A percentile compares a stretch with the other conserved stretches of the same genome.
Evolutionary conservation across 92 coral and sea anemone species (phyloP).

Genomic region (Epizoanthus ramosus): DNA sequence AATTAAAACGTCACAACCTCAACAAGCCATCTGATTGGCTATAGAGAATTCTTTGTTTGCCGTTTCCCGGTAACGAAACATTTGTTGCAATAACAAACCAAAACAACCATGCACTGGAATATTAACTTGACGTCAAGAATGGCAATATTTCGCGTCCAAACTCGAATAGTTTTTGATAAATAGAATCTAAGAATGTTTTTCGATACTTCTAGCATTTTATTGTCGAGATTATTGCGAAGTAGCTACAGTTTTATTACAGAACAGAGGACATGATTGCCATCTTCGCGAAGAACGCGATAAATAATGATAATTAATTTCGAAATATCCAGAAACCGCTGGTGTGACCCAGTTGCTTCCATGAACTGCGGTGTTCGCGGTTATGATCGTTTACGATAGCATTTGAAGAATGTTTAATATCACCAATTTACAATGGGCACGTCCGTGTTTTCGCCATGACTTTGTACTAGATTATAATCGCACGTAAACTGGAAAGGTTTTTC

Average conservation of each 20-base stretch:
- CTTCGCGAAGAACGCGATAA: neutral
- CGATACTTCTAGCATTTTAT: neutral
- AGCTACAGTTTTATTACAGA: neutral
- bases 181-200: neutral
- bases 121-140: neutral
- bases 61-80: slow-evolving; percentile 28
- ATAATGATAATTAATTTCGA: neutral
- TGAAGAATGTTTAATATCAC: neutral
- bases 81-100: neutral
- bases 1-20: slow-evolving; percentile 3
- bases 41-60: neutral
- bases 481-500: neutral
- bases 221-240: neutral
- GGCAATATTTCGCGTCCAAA: neutral
- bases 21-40: slow-evolving; percentile 26
- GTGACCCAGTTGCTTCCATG: neutral
- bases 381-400: neutral
- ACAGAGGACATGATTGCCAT: neutral
- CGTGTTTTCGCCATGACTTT: neutral
- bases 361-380: neutral
- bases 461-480: neutral
- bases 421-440: neutral
- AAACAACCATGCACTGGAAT: neutral
- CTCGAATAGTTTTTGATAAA: neutral
- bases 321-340: neutral